A percentile compares a stretch with the other conserved stretches of the same genome.
Conservation (phyloP, 1,140 invertebrate genomes). For the Drosophila nannoptera region DNA sequence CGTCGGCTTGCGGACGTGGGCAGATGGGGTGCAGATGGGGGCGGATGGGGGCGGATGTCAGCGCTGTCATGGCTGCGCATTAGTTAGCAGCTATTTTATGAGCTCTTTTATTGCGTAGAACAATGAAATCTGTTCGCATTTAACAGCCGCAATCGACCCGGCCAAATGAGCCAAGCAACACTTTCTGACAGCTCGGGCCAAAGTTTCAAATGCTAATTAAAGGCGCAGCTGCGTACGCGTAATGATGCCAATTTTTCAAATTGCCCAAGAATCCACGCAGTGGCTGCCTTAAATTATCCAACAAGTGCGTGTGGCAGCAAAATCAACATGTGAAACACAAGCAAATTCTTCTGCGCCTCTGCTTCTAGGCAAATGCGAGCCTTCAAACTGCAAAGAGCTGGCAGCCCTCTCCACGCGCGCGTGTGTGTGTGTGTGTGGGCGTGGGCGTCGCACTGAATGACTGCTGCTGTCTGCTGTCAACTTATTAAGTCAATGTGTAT, state of each 20-base stretch:
- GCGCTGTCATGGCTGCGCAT: constrained; percentile 46
- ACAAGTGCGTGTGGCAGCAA: constrained; percentile 26
- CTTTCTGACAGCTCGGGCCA: constrained; percentile 15
- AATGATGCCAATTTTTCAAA: constrained; percentile 57
- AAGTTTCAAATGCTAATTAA: constrained; percentile 63
- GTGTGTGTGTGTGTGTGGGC: constrained; percentile 3
- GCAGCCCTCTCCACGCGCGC: too few relatives aligned
- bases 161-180: constrained; percentile 5
- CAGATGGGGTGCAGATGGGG: not conserved
- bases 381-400: not conserved
- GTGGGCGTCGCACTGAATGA: constrained; percentile 56
- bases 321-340: constrained; percentile 44
- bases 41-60: constrained; percentile 11
- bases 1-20: not conserved
- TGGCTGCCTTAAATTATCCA: constrained; percentile 18
- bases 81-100: constrained; percentile 69
- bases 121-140: constrained; percentile 58
- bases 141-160: not conserved
- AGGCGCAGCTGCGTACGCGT: constrained; percentile 48
- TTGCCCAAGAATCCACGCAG: constrained; percentile 39
- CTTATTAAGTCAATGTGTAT: constrained; percentile 68
- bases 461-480: constrained; percentile 72
- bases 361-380: not conserved
- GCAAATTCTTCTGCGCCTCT: constrained; percentile 1
- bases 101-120: constrained; percentile 58